Conservation (phyloP, 2,113 vertebrate genomes). For the Ailurus styani region DNA sequence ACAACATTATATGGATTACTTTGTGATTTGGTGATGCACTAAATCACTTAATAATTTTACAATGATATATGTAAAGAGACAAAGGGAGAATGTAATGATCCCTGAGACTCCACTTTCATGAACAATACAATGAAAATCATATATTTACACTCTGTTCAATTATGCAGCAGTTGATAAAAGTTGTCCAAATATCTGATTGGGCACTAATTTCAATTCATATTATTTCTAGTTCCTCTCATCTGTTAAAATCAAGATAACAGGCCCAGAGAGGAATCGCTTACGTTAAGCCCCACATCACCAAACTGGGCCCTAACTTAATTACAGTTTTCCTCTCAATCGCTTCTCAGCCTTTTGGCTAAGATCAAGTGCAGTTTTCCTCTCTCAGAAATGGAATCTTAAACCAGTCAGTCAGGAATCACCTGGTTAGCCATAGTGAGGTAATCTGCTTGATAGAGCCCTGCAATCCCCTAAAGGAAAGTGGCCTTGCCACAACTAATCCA, state of each 20-base stretch:
- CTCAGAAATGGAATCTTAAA: background rate
- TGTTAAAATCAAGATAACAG: background rate
- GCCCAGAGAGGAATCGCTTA: background rate
- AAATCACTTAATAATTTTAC: background rate
- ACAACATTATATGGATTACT: background rate
- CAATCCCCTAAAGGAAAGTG: background rate
- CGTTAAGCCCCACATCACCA: background rate
- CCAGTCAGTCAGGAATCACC: background rate
- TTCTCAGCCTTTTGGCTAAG: too few relatives aligned
- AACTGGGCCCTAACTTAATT: background rate
- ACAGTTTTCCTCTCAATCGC: too few relatives aligned
- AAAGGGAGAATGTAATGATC: background rate
- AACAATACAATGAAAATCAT: background rate
- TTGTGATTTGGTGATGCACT: background rate
- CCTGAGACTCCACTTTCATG: background rate
- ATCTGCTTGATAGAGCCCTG: background rate
- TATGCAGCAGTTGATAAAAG: background rate
- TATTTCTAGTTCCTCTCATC: background rate
- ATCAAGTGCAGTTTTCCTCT: too few relatives aligned
- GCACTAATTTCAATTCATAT: background rate
- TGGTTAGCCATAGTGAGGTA: background rate
- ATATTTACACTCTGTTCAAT: background rate
- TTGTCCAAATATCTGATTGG: background rate
- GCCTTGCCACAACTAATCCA: background rate
- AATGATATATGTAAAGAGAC: background rate